These are phyloP conservation scores for Hoplostethus mediterraneus DNA, from an alignment of 2,797 vertebrate genomes.

Conservation along the genomic window DNA sequence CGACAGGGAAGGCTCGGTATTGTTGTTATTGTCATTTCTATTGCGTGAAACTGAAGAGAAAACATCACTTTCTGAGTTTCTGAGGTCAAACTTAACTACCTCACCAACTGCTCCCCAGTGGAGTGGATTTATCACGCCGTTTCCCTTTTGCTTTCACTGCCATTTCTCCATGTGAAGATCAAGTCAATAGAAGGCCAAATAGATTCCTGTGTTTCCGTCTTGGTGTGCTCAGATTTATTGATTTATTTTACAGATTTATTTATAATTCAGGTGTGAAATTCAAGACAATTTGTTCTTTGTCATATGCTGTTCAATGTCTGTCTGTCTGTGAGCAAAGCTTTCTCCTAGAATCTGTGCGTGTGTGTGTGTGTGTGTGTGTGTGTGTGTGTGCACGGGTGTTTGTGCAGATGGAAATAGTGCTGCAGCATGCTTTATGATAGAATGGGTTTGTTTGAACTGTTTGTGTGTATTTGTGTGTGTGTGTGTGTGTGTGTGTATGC, in stretches of 20 bases:
- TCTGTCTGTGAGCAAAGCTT: constrained; percentile 2
- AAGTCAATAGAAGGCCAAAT: constrained; percentile 61
- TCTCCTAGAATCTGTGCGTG: neutral
- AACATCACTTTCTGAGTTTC: constrained; percentile 13
- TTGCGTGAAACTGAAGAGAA: neutral
- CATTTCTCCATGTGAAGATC: constrained; percentile 57
- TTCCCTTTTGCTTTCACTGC: constrained; percentile 36
- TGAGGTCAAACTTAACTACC: constrained; percentile 12
- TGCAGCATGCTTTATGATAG: too few species aligned
- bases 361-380: constrained; percentile 34
- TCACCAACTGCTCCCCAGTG: constrained; percentile 46
- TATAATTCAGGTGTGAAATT: constrained; percentile 25
- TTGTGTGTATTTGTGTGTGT: neutral
- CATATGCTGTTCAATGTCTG: constrained; percentile 12
- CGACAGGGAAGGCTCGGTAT: too few species aligned
- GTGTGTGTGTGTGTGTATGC: constrained; percentile 20
- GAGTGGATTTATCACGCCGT: neutral
- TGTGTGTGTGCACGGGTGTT: constrained; percentile 39
- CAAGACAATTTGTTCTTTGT: constrained; percentile 4
- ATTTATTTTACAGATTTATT: constrained; percentile 16
- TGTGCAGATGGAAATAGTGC: neutral
- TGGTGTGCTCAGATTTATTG: constrained; percentile 44
- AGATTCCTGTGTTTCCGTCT: constrained; percentile 23
- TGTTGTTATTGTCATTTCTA: too few species aligned
- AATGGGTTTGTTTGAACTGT: neutral